Evolutionary conservation across 2,113 vertebrate species (phyloP).

Genomic region (Colius striatus): DNA sequence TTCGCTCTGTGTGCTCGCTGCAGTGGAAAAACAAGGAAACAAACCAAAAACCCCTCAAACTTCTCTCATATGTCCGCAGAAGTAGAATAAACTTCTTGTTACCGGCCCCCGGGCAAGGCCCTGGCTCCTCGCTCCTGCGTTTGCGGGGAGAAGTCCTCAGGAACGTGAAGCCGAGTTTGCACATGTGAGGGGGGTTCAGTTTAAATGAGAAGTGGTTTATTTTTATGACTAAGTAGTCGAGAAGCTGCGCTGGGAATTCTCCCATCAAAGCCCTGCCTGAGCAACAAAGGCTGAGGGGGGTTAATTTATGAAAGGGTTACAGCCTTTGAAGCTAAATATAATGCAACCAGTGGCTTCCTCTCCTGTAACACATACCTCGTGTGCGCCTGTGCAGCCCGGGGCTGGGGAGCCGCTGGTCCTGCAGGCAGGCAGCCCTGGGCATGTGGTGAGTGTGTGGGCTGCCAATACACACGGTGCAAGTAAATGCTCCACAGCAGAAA

Average conservation of each 20-base stretch:
- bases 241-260: neutral
- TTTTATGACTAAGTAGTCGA: neutral
- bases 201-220: neutral
- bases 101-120: neutral
- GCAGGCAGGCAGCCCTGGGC: neutral
- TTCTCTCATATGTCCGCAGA: neutral
- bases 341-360: neutral
- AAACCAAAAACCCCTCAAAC: too few species aligned
- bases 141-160: neutral
- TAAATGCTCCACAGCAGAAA: neutral
- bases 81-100: neutral
- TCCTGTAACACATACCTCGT: neutral
- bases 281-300: neutral
- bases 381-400: neutral
- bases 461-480: neutral
- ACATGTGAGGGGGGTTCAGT: neutral
- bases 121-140: neutral
- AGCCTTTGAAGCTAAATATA: conserved; percentile 19
- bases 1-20: neutral
- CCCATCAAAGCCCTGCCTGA: neutral
- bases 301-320: neutral
- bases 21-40: neutral
- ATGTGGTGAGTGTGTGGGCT: fast-evolving
- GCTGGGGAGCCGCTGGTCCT: neutral
- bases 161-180: neutral